These are phyloP conservation scores for Hemicordylus capensis DNA, from an alignment of 2,113 vertebrate species.

Conservation along the genomic window DNA sequence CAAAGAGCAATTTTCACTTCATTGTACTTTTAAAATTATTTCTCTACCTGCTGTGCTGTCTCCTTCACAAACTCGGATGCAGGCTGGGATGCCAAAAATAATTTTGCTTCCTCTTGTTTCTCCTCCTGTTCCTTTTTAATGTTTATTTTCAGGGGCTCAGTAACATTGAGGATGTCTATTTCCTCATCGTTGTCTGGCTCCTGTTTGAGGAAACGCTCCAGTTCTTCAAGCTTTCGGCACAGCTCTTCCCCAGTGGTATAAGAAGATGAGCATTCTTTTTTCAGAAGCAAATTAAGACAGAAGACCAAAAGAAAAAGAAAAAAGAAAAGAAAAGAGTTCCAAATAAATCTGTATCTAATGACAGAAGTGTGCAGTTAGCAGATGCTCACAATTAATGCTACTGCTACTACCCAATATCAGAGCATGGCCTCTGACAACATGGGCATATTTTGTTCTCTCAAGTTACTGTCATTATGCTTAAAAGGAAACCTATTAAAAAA, in stretches of 20 bases:
- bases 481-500: background rate
- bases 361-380: constrained; percentile 33
- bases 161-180: constrained; percentile 87
- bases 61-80: constrained; percentile 89
- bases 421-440: constrained; percentile 5
- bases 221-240: constrained; percentile 87
- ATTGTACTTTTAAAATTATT: background rate
- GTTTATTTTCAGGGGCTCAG: constrained; percentile 80
- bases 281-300: constrained; percentile 35
- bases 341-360: constrained; percentile 42
- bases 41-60: constrained; percentile 86
- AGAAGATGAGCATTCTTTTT: constrained; percentile 88
- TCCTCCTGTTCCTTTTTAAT: constrained; percentile 94
- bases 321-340: no score
- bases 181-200: constrained; percentile 89
- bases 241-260: constrained; percentile 86
- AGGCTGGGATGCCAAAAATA: constrained; percentile 84
- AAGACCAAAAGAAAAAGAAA: constrained; percentile 28
- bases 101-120: constrained; percentile 85
- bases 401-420: background rate
- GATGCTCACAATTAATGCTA: constrained; percentile 35
- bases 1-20: constrained; percentile 6
- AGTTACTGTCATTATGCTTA: background rate
- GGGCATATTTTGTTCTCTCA: background rate
- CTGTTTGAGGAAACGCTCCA: constrained; percentile 90